phyloP scores from a whole-genome alignment of 2,797 vertebrate genomes.

The Poecilia wingei region DNA sequence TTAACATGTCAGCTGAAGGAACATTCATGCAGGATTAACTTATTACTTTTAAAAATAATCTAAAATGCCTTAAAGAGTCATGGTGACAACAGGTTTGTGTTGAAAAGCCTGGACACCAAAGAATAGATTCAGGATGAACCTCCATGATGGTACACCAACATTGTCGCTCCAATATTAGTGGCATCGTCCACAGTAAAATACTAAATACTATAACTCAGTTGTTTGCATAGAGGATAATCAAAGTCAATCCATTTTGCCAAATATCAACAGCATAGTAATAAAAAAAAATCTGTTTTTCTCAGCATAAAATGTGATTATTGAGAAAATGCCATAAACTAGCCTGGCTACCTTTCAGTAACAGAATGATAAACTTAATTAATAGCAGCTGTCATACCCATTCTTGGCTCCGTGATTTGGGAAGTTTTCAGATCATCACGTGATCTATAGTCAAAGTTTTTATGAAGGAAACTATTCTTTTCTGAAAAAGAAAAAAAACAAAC shows the following conservation, averaged over 20 bases:
- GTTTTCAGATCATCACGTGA: not conserved
- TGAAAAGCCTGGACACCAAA: not conserved
- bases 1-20: not conserved
- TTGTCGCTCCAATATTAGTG: not conserved
- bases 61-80: not conserved
- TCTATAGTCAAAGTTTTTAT: not conserved
- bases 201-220: not conserved
- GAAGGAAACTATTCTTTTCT: not conserved
- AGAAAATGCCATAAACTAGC: not conserved
- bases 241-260: not conserved
- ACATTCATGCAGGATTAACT: not conserved
- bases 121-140: not conserved
- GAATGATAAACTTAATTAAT: slow-evolving; percentile 1
- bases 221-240: not conserved
- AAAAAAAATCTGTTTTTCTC: not conserved
- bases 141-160: not conserved
- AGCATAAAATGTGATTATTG: not conserved
- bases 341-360: not conserved
- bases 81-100: not conserved
- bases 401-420: not conserved
- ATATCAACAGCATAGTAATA: not conserved
- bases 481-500: not conserved
- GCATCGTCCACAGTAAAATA: not conserved
- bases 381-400: not conserved
- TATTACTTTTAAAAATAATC: not conserved